Base-by-base conservation (phyloP, 2,113 vertebrate genomes). In the Toxotes chatareus region DNA sequence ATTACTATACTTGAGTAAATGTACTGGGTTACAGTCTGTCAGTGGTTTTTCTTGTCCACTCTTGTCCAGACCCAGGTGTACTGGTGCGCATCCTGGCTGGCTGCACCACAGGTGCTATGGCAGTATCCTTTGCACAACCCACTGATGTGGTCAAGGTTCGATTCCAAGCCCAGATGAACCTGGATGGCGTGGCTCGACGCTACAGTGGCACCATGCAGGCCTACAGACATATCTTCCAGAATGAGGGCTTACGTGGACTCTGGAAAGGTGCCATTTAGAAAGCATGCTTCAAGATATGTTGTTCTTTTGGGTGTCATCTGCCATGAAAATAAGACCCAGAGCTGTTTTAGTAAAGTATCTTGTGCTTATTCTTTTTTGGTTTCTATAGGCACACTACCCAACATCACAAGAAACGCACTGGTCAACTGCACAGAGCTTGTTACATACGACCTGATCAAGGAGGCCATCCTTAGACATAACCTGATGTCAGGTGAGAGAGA, bases 401-500 rank as follows among this genome's bases (percentile, higher is more conserved):
- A 97, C 88, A 96, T 98, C 88, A 94, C 95, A 10, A 95, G 97
- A 80, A 98, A 96, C 17, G 94, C 96, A 3, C 92, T 97, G 69
- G 97, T 97, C 75, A 97, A 97, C 90, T 97, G 96, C 82, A 95
- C 96, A 61, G 97, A 98, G 88, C 93, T 97, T 60, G 96, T 98
- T 9, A 97, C 96, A 0, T 97, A 97, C 4, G 97, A 97, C 73
- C 87, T 97, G 59, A 97, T 97, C 92, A 98, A 98, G 79, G 95
- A 96, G 73, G 92, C 93, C 73, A 94, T 97, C 56, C 95, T 98
- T 32, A 94, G 71, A 81, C 94, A 96, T 49, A 89, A 95, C 3
- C 81, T 97, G 23, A 7, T 98, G 85, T 96, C 96, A 92, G 97
- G 97, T 97, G 87, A 83, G 83, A 3, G 5, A 56, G 12, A 32